A percentile compares a stretch with the other conserved stretches of the same genome.
phyloP scores from a whole-genome alignment of 2,888 invertebrate species.

The Eupithecia tripunctaria region DNA sequence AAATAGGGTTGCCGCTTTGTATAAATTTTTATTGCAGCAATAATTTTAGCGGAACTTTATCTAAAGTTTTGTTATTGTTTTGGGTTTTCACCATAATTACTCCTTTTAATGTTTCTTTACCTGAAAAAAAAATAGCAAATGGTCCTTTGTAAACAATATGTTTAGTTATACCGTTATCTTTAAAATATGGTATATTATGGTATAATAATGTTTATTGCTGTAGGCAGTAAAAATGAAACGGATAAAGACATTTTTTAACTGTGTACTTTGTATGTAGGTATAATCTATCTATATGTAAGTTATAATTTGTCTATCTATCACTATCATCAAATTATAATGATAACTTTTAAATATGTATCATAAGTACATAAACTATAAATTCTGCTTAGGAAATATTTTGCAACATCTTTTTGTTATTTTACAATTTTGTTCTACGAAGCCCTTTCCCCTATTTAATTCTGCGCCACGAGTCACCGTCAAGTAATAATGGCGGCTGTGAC shows the following conservation, averaged over 20 bases:
- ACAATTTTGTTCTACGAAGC: not conserved
- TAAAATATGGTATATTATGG: constrained; percentile 6
- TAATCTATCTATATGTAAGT: too few species aligned
- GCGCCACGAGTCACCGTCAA: constrained; percentile 67
- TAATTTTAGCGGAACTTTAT: constrained; percentile 30
- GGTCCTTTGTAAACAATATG: constrained; percentile 27
- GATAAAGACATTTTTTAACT: too few species aligned
- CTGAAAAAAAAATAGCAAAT: constrained; percentile 23
- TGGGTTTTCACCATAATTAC: constrained; percentile 23
- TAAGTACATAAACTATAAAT: not conserved
- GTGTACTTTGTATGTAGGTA: too few species aligned
- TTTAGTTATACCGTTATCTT: constrained; percentile 28
- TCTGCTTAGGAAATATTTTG: constrained; percentile 18
- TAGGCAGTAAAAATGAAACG: too few species aligned
- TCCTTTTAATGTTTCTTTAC: constrained; percentile 19
- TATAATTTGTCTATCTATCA: too few species aligned
- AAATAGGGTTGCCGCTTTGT: constrained; percentile 66
- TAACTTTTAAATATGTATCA: not conserved
- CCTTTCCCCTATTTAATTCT: constrained; percentile 21
- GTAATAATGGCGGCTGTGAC: constrained; percentile 56
- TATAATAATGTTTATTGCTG: not conserved
- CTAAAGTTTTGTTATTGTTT: constrained; percentile 22
- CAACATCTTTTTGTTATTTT: constrained; percentile 16
- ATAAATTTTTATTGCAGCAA: constrained; percentile 31
- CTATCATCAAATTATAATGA: too few species aligned